Evolutionary conservation across 2,113 vertebrate species (phyloP), one percentile per base, ranked within the genome.

Genomic region (Myocastor coypus): DNA sequence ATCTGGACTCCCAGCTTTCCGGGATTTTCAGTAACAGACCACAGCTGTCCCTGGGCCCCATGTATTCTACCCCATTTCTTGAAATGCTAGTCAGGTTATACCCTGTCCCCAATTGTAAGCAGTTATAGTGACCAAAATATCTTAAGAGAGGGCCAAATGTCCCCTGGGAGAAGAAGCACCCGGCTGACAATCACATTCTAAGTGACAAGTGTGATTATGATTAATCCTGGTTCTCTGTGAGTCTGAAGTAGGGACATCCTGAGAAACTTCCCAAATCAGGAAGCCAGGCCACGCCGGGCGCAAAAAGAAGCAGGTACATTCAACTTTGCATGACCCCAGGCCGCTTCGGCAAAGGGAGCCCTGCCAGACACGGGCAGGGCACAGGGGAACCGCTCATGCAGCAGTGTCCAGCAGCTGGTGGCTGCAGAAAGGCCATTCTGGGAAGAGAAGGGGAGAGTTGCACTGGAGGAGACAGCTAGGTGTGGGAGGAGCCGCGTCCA

Each of bases 371-470:
- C 37, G 61, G 2, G 37, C 59, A 85, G 7, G 4, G 13, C 16
- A 1, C 22, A 57, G 2, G 5, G 66, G 57, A 37, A 37, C 5
- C 2, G 19, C 6, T 8, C 4, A 10, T 1, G 12, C 2, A 63
- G 24, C 32, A 1, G 1, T 59, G 13, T 7, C 14, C 46, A 34
- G 46, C 46, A 46, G 46, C 46, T 46, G 46, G 5, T 5, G 46
- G 46, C 46, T 46, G 46, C 8, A 46, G 46, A 4, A 46, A 46
- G 40, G 16, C 71, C 8, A 20, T 20, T 55, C 28, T 19, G 52
- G 2, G 3, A 34, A 52, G 8, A 13, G 26, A 82, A 61, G 32
- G 24, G 46, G 2, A 26, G 6, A 68, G 11, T 13, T 59, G 8
- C 50, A 11, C 55, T 71, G 32, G 28, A 12, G 34, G 11, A 52